Evolutionary conservation across 2,113 vertebrate species (phyloP).

Genomic region (Speoplatyrhinus poulsoni): DNA sequence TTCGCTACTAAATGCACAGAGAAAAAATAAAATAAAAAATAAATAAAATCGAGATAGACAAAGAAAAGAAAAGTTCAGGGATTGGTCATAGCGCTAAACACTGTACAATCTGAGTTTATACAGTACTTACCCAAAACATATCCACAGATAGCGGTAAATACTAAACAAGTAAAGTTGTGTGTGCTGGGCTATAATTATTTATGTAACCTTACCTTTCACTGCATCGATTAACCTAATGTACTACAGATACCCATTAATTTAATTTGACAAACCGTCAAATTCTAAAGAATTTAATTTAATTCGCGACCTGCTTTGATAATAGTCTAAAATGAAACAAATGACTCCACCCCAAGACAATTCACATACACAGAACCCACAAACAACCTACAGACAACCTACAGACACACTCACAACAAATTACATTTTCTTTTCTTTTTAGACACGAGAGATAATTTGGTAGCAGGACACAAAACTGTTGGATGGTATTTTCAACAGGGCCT

Average conservation of each 20-base stretch:
- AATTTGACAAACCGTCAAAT: constrained; percentile 4
- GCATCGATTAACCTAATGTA: constrained; percentile 44
- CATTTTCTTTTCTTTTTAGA: constrained; percentile 66
- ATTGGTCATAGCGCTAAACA: constrained; percentile 84
- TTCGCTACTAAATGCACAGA: constrained; percentile 99
- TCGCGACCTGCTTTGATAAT: constrained; percentile 10
- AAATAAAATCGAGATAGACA: constrained; percentile 99
- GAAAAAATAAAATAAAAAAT: constrained; percentile 97
- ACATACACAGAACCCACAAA: constrained; percentile 43
- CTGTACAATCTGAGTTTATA: constrained; percentile 90
- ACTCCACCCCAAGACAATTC: constrained; percentile 30
- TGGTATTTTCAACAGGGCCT: constrained; percentile 99
- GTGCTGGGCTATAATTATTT: constrained; percentile 42
- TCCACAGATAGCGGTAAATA: constrained; percentile 46
- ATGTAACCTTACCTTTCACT: constrained; percentile 66
- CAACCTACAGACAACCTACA: constrained; percentile 46
- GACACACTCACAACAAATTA: constrained; percentile 68
- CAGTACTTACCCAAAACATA: constrained; percentile 80
- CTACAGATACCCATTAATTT: constrained; percentile 1
- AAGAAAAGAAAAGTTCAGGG: constrained; percentile 92
- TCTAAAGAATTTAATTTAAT: neutral
- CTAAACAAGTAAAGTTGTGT: constrained; percentile 48
- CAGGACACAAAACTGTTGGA: constrained; percentile 99
- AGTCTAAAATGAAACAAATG: constrained; percentile 21
- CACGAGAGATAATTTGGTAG: constrained; percentile 98